Base-by-base conservation (phyloP, 2,113 vertebrate genomes). In the Phyllopteryx taeniolatus region DNA sequence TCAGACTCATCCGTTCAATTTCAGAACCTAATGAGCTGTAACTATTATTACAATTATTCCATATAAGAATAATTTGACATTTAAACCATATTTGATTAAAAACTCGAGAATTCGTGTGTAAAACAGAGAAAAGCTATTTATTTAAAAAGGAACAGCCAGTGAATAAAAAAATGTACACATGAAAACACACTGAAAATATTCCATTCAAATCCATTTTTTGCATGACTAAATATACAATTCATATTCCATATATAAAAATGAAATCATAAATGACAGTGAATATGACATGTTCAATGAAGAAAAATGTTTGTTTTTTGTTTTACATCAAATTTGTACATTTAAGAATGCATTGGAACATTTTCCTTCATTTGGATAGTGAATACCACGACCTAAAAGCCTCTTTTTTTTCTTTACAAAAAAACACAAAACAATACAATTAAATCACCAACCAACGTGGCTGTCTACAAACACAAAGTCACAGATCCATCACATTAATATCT, bases 391-490 rank as follows among this genome's bases (percentile, higher is more conserved):
- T 66, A 66, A 46, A 47, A 47, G 2, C 43, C 12, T 2, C 17
- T 53, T 53, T 53, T 46, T 65, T 63, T 17, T 63, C 8, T 64
- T 46, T 12, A 27, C 12, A 65, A 22, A 65, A 65, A 64, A 1
- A 22, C 20, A 22, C 44, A 66, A 14, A 17, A 47, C 44, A 47
- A 39, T 31, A 66, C 64, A 31, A 31, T 9, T 15, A 66, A 46
- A 22, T 47, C 56, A 33, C 31, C 59, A 35, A 17, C 13, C 59
- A 19, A 61, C 27, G 14, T 61, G 59, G 59, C 59, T 12, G 44
- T 47, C 64, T 66, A 66, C 64, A 46, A 31, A 66, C 44, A 66
- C 43, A 31, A 66, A 47, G 13, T 66, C 64, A 66, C 64, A 10
- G 12, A 22, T 66, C 43, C 63, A 47, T 66, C 64, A 47, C 59